These are phyloP conservation scores for Rhincodon typus DNA, from an alignment of 2,797 vertebrate species.

Conservation along the genomic window DNA sequence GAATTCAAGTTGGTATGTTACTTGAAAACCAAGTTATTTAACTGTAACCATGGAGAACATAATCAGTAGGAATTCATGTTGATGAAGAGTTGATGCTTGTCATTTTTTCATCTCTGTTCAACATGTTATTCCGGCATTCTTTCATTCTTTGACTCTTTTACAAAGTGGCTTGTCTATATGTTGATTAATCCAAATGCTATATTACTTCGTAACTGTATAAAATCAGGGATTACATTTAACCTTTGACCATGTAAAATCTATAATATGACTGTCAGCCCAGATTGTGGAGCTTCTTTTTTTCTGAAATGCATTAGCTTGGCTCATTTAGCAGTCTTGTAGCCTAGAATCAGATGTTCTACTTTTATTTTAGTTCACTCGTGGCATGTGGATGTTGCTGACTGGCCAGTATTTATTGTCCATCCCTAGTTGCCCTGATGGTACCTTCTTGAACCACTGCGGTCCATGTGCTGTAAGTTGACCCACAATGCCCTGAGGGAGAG, in stretches of 20 bases:
- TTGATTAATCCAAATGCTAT: not conserved
- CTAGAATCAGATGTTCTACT: not conserved
- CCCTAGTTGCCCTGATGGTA: too few relatives aligned
- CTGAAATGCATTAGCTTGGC: not conserved
- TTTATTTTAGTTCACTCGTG: too few relatives aligned
- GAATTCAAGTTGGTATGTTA: not conserved
- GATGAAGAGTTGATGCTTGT: not conserved
- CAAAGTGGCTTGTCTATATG: not conserved
- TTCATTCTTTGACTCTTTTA: not conserved
- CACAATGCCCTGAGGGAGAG: too few relatives aligned
- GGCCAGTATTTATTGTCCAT: too few relatives aligned
- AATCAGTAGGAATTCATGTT: slow-evolving; percentile 16
- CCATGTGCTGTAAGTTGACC: too few relatives aligned
- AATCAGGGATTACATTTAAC: not conserved
- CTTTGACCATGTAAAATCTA: not conserved
- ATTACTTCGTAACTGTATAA: not conserved
- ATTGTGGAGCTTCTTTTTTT: not conserved
- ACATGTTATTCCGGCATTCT: not conserved
- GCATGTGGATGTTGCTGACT: too few relatives aligned
- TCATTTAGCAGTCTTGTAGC: not conserved
- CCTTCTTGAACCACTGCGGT: too few relatives aligned
- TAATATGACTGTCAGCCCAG: not conserved
- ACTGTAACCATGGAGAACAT: not conserved
- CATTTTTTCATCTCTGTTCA: not conserved
- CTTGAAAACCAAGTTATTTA: slow-evolving; percentile 2